Percentiles rank a stretch among this genome's conserved stretches.
phyloP scores from a whole-genome alignment of 1,140 invertebrate genomes.

The Oreohelix idahoensis region DNA sequence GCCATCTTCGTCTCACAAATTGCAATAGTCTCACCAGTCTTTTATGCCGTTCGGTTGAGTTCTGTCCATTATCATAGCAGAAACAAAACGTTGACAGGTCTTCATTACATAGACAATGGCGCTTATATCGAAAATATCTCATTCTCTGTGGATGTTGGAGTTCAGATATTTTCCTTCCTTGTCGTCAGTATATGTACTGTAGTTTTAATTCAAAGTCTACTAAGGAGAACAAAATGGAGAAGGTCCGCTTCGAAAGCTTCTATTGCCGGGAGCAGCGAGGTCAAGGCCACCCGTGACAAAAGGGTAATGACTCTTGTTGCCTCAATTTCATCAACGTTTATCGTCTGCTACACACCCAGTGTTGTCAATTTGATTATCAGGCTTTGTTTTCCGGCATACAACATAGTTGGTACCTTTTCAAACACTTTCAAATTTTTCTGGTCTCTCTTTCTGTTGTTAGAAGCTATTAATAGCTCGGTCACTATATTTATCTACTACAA shows the following conservation, averaged over 20 bases:
- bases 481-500: conserved; percentile 6
- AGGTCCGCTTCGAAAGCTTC: neutral
- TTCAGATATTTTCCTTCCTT: neutral
- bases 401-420: neutral
- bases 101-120: neutral
- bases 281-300: neutral
- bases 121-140: neutral
- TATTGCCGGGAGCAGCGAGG: neutral
- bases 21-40: neutral
- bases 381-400: neutral
- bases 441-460: neutral
- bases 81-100: neutral
- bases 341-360: neutral
- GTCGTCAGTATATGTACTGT: neutral
- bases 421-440: neutral
- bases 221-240: conserved; percentile 11
- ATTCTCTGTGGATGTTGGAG: neutral
- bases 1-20: neutral
- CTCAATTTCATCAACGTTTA: neutral
- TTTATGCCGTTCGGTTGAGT: neutral
- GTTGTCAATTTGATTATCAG: neutral
- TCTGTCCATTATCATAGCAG: neutral
- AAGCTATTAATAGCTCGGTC: neutral
- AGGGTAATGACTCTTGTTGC: neutral
- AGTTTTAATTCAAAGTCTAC: neutral